phyloP scores from a whole-genome alignment of 2,888 invertebrate genomes.

The Thumatha senex region DNA sequence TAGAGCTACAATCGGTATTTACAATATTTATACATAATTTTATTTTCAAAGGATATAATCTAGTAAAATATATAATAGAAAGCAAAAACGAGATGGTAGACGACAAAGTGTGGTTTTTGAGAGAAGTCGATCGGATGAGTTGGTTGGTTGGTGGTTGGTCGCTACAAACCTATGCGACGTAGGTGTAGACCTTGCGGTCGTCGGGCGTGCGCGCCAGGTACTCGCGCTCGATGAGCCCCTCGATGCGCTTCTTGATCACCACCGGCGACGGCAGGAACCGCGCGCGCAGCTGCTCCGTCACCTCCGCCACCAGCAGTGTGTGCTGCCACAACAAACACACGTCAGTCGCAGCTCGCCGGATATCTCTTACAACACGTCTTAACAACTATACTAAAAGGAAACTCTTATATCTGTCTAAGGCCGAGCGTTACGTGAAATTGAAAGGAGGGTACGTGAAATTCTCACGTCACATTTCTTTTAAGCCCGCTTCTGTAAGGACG shows the following conservation, averaged over 20 bases:
- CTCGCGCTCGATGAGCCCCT: constrained; percentile 99
- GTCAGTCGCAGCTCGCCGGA: not conserved
- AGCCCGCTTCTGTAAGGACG: too few species aligned
- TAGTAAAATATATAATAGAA: constrained; percentile 38
- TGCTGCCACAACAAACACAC: constrained; percentile 80
- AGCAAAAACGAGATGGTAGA: constrained; percentile 37
- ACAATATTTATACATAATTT: constrained; percentile 63
- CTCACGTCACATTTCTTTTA: too few species aligned
- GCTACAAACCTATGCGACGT: constrained; percentile 96
- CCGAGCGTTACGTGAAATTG: too few species aligned
- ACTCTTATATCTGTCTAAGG: too few species aligned
- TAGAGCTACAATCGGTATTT: constrained; percentile 71
- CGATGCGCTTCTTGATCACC: constrained; percentile 99
- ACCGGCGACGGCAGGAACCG: constrained; percentile 99
- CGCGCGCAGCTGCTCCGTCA: constrained; percentile 97
- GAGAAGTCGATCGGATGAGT: constrained; percentile 6
- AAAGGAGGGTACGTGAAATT: too few species aligned
- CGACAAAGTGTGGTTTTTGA: constrained; percentile 32
- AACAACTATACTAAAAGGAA: too few species aligned
- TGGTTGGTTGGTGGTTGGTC: too few species aligned
- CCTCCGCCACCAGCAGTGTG: constrained; percentile 97
- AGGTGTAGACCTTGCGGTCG: constrained; percentile 98
- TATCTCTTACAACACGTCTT: too few species aligned
- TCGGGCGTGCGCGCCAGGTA: constrained; percentile 98
- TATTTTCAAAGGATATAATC: constrained; percentile 38